phyloP scores from a whole-genome alignment of 2,797 vertebrate species.

The Gallinago solitaria region DNA sequence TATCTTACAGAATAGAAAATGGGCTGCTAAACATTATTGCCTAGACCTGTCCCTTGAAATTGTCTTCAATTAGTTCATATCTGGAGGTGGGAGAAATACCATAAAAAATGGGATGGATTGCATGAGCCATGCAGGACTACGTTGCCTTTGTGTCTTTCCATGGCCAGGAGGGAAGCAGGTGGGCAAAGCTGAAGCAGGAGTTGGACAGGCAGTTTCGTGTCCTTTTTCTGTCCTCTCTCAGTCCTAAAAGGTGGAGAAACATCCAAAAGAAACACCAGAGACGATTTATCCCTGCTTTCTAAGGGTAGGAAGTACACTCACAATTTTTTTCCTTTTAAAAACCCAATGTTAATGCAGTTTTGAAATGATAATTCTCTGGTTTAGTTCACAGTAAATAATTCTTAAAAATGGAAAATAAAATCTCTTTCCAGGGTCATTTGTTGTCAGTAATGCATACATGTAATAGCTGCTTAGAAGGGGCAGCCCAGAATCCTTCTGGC shows the following conservation, averaged over 20 bases:
- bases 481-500: neutral
- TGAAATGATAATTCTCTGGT: neutral
- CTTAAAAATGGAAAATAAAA: neutral
- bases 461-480: neutral
- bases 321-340: neutral
- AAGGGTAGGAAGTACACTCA: neutral
- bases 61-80: neutral
- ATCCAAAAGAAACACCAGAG: neutral
- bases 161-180: neutral
- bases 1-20: neutral
- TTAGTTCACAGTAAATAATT: neutral
- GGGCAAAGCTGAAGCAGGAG: neutral
- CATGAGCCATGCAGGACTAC: neutral
- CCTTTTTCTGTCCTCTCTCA: neutral
- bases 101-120: neutral
- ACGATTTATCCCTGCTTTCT: neutral
- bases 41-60: neutral
- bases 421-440: neutral
- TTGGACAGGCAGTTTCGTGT: neutral
- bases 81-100: neutral
- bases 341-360: neutral
- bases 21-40: neutral
- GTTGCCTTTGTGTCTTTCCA: neutral
- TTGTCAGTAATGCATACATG: accelerated
- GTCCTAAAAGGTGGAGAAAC: neutral